Evolutionary conservation across 2,797 vertebrate genomes (phyloP), one percentile per base, ranked within the genome.

Genomic region (Labeo calbasu): DNA sequence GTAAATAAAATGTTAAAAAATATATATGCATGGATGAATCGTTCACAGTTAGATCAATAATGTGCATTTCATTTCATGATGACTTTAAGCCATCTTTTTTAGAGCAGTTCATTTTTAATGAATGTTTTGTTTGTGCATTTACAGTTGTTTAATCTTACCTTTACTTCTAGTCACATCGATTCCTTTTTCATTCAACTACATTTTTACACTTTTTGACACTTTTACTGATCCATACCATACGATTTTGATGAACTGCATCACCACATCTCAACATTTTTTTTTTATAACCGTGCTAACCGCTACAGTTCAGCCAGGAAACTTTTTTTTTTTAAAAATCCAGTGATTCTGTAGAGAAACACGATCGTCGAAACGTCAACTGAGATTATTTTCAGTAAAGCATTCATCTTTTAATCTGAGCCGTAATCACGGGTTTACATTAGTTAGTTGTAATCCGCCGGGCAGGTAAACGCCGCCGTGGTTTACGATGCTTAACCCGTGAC

Each of bases 401-500:
- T 84, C 8, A 13, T 61, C 76, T 84, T 36, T 53, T 36, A 32
- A 53, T 84, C 76, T 84, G 76, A 53, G 77, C 17, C 10, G 10
- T 51, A 78, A 84, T 84, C 68, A 79, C 43, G 32, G 8, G 69
- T 72, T 72, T 80, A 70, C 32, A 46, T 70, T 36, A 70, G 51
- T 36, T 63, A 51, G 81, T 46, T 66, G 46, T 73, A 66, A 83
- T 77, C 51, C 12, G 57, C 10, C 2, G 1, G 87, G 83, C 85
- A 86, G 69, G 86, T 89, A 85, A 84, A 77, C 17, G 55, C 43
- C 43, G 84, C 61, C 65, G 4, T 63, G 69, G 77, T 84, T 87
- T 84, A 75, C 66, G 36, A 81, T 57, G 82, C 57, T 63, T 80
- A 88, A 88, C 85, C 4, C 81, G 13, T 89, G 92, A 93, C 93